Base-by-base conservation (phyloP, 2,797 vertebrate species). In the Psittacula derbiana region DNA sequence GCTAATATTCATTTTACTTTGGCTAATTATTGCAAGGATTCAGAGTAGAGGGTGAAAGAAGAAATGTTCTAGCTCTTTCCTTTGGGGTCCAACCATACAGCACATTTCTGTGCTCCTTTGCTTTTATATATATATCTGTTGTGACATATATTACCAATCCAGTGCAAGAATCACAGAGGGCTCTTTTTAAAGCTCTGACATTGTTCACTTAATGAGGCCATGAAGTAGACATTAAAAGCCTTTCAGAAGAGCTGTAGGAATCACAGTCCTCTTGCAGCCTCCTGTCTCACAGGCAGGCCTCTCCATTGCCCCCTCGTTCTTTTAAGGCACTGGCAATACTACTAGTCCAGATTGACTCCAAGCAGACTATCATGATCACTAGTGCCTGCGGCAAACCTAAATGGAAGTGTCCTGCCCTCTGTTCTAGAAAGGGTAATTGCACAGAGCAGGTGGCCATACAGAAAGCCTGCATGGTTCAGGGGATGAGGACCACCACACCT, bases 1-100 rank as follows among this genome's bases (percentile, higher is more conserved):
- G 97, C 97, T 98, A 98, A 98, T 98, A 98, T 98, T 98, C 98
- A 98, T 98, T 98, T 98, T 98, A 96, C 97, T 98, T 97, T 72
- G 66, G 96, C 98, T 98, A 98, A 98, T 98, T 98, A 98, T 98
- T 98, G 97, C 97, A 97, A 89, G 87, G 88, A 97, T 97, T 97
- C 96, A 89, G 95, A 94, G 91, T 82, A 95, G 91, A 96, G 33
- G 64, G 92, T 93, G 70, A 92, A 91, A 92, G 92, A 95, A 93
- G 90, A 96, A 96, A 87, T 67, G 94, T 86, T 73, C 43, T 67
- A 53, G 86, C 91, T 95, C 92, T 91, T 91, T 95, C 96, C 92
- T 92, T 69, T 75, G 82, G 67, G 86, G 84, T 72, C 91, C 80
- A 95, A 78, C 94, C 55, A 61, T 80, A 82, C 27, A n/a, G 50